phyloP scores from a whole-genome alignment of 2,113 vertebrate species.

The Trichechus manatus region DNA sequence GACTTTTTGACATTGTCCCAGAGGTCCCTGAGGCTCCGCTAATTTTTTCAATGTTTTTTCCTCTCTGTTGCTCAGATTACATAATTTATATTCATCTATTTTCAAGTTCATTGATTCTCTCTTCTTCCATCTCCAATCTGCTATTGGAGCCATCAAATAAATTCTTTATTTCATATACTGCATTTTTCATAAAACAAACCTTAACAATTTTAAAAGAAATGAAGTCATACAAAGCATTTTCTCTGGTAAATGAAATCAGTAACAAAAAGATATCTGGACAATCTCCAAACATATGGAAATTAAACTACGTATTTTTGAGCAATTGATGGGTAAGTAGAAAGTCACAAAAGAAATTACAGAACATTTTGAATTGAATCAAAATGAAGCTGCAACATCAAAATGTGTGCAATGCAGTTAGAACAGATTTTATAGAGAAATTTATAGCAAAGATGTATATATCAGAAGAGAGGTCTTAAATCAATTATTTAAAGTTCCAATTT shows the following conservation, averaged over 20 bases:
- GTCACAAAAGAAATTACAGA: neutral
- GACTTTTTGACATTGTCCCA: neutral
- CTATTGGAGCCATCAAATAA: neutral
- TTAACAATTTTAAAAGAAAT: neutral
- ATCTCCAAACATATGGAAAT: neutral
- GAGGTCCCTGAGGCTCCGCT: neutral
- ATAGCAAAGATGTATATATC: neutral
- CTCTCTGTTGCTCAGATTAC: neutral
- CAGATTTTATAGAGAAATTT: neutral
- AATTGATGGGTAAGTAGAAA: neutral
- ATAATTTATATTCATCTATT: neutral
- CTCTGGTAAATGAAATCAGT: neutral
- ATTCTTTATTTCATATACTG: neutral
- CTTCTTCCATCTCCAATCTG: neutral
- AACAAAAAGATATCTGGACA: neutral
- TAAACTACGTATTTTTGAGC: neutral
- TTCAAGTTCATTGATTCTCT: neutral
- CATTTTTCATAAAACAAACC: neutral
- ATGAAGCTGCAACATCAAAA: neutral
- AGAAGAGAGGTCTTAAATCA: slow-evolving; percentile 26
- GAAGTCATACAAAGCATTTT: neutral
- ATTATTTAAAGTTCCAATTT: neutral
- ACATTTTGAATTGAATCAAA: neutral
- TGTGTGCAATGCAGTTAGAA: neutral
- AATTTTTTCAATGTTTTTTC: neutral